Evolutionary conservation across 2,888 invertebrate species (phyloP).

Genomic region (Altica lythri): DNA sequence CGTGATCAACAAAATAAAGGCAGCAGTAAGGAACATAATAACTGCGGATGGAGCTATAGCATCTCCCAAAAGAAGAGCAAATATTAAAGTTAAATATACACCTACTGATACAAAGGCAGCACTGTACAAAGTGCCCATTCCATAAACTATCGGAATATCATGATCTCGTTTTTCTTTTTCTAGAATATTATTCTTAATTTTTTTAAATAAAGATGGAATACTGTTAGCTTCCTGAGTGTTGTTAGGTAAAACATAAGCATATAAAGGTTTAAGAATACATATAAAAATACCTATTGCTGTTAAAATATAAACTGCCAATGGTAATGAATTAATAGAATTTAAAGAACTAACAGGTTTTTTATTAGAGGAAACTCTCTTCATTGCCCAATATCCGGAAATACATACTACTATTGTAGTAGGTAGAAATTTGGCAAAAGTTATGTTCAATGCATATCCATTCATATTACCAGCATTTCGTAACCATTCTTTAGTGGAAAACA

Average conservation of each 20-base stretch:
- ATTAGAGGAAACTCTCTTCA: constrained; percentile 65
- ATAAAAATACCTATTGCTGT: constrained; percentile 61
- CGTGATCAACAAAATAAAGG: constrained; percentile 61
- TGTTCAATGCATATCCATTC: constrained; percentile 68
- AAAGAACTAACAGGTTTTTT: constrained; percentile 45
- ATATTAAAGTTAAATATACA: constrained; percentile 62
- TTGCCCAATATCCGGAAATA: constrained; percentile 72
- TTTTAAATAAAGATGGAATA: constrained; percentile 65
- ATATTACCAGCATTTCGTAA: constrained; percentile 75
- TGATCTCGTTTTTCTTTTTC: constrained; percentile 51
- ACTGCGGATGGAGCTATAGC: constrained; percentile 65
- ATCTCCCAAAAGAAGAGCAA: constrained; percentile 71
- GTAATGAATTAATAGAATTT: constrained; percentile 66
- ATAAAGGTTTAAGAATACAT: constrained; percentile 65
- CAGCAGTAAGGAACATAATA: constrained; percentile 59
- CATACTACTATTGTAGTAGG: constrained; percentile 70
- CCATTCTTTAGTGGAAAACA: constrained; percentile 68
- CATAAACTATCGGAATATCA: constrained; percentile 70
- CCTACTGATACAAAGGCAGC: constrained; percentile 68
- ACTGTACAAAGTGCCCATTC: constrained; percentile 76
- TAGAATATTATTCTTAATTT: constrained; percentile 63
- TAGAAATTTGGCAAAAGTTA: constrained; percentile 67
- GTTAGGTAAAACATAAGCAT: constrained; percentile 60
- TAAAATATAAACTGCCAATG: constrained; percentile 72
- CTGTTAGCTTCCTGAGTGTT: constrained; percentile 57